Percentiles rank a stretch among this genome's conserved stretches.
phyloP scores from a whole-genome alignment of 2,797 vertebrate species.

The Notoglanidium macrostoma region DNA sequence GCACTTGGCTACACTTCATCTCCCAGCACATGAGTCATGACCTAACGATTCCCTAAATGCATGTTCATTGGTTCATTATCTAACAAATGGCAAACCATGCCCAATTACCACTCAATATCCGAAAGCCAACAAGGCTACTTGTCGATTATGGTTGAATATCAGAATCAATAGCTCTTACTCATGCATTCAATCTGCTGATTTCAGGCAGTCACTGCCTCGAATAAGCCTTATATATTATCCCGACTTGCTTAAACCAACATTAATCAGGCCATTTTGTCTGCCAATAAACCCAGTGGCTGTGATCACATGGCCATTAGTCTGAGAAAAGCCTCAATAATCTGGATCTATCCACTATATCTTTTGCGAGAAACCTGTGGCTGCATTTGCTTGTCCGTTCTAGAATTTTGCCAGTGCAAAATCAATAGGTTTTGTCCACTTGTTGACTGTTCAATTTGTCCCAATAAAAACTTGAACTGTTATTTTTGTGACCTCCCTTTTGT shows the following conservation, averaged over 20 bases:
- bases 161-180: conserved; percentile 47
- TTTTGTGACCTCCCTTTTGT: conserved; percentile 24
- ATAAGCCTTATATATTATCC: conserved; percentile 77
- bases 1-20: neutral
- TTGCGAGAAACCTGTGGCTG: conserved; percentile 67
- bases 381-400: neutral
- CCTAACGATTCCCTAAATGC: conserved; percentile 32
- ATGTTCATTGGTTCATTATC: conserved; percentile 18
- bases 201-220: conserved; percentile 62
- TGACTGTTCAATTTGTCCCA: conserved; percentile 12
- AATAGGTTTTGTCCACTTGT: conserved; percentile 21
- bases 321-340: conserved; percentile 69
- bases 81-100: conserved; percentile 28
- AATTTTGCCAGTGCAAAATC: conserved; percentile 27
- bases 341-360: conserved; percentile 68
- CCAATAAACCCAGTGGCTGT: conserved; percentile 75
- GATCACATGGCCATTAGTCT: conserved; percentile 77
- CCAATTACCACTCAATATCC: conserved; percentile 19
- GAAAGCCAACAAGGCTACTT: conserved; percentile 9
- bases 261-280: conserved; percentile 80
- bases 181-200: conserved; percentile 22
- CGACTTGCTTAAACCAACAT: conserved; percentile 78
- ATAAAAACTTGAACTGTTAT: conserved; percentile 27
- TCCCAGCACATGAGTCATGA: neutral
- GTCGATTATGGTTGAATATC: conserved; percentile 40